Percentiles rank a stretch among this genome's conserved stretches.
These are phyloP conservation scores for Monochamus alternatus DNA, from an alignment of 2,888 invertebrate genomes.

Conservation along the genomic window DNA sequence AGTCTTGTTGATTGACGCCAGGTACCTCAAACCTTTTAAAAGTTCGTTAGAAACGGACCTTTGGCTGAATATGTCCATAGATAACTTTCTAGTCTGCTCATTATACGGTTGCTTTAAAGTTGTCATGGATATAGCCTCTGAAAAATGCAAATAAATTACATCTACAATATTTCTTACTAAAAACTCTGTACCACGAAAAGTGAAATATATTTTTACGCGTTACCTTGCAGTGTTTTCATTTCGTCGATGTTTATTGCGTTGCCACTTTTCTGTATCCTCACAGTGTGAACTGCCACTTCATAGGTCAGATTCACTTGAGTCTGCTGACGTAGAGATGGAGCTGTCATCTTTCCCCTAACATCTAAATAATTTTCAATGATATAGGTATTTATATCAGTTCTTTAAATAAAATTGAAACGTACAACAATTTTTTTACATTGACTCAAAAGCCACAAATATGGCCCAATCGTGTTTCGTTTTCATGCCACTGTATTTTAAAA, in stretches of 20 bases:
- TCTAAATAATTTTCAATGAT: constrained; percentile 17
- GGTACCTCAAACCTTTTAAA: constrained; percentile 68
- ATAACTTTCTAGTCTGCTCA: constrained; percentile 62
- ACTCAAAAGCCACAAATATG: too few relatives aligned
- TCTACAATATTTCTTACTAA: not conserved
- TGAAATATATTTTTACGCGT: not conserved
- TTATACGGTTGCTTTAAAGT: constrained; percentile 58
- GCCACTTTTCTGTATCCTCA: constrained; percentile 74
- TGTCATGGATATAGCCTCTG: constrained; percentile 62
- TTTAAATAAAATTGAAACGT: too few relatives aligned
- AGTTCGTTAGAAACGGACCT: constrained; percentile 75
- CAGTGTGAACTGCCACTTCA: constrained; percentile 74
- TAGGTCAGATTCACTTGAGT: constrained; percentile 59
- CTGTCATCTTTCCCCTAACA: constrained; percentile 49
- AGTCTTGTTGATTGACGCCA: constrained; percentile 57
- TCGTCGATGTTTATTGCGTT: constrained; percentile 74
- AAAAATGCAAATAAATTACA: constrained; percentile 24
- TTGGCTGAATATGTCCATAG: constrained; percentile 73
- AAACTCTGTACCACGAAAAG: not conserved
- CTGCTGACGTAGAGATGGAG: constrained; percentile 40
- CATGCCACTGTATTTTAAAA: too few relatives aligned
- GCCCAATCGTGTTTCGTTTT: too few relatives aligned
- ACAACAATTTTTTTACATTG: too few relatives aligned
- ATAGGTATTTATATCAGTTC: too few relatives aligned
- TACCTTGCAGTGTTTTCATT: constrained; percentile 63